Base-by-base conservation (phyloP, 2,888 invertebrate species). In the Ornithoptera alexandrae region DNA sequence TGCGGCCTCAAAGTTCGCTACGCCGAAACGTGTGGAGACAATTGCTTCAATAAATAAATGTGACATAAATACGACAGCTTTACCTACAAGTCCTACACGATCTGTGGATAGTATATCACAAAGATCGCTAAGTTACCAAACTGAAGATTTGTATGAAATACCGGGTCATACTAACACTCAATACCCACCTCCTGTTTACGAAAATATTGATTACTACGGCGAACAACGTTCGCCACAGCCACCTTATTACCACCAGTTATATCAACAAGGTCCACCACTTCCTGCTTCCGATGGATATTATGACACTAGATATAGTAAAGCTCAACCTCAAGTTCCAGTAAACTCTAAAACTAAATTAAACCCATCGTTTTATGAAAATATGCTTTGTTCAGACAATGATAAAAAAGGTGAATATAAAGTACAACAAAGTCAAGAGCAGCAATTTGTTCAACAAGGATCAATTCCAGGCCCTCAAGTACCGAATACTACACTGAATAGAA, bases 171-270 rank as follows among this genome's bases (percentile, higher is more conserved):
- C 92, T 20, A 87, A 83, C 74, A 74, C 83, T 68, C 88, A 87
- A 74, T 90, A 88, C 77, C 85, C 91, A 58, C 86, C 90, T 62
- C 86, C 91, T 59, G 95, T 97, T 39, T 97, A 97, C 83, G 97
- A 97, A 84, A 97, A 97, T 85, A 93, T 97, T 67, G 97, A 97
- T 75, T 97, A 96, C 82, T 97, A 96, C 89, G 93, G 94, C 7
- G 94, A 94, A 68, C 92, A 93, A 75, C 89, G 92, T 10, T 87
- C 92, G 15, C 90, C 93, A 46, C 93, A 93, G 81, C 93, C 94
- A 36, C 94, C 95, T 1, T 95, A 94, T 79, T 95, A 95, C 77
- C 95, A 95, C 81, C 94, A 93, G 77, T 81, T 93, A 74, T 91
- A 89, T 83, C 81, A 88, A 81, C 82, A 92, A 83, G 81, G 87